Base-by-base conservation (phyloP, 2,888 invertebrate genomes). In the Podotricha telesiphe region DNA sequence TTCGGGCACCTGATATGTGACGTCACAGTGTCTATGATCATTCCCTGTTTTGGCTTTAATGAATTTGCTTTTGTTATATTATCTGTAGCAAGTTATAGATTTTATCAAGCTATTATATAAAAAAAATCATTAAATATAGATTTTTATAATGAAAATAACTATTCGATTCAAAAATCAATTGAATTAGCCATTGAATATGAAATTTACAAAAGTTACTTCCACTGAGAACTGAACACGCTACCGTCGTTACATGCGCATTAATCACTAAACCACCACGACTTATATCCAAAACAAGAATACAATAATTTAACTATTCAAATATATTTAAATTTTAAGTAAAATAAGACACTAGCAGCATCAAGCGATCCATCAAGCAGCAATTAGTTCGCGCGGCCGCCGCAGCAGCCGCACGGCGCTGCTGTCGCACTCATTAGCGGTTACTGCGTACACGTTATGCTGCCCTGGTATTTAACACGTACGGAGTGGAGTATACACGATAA, bases 371-470 rank as follows among this genome's bases (percentile, higher is more conserved):
- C 91, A 90, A 83, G 77, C 76, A 79, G 80, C 80, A 86, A 91
- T 90, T 91, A 88, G 91, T 91, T 88, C 86, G 82, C 85, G 82
- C 82, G 77, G 80, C 79, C 75, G 82, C 89, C 91, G 80, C 91
- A 85, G 76, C 80, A 76, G 82, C 86, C 87, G 82, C 86, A 80
- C 79, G 80, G 86, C 87, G 88, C 89, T 82, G 83, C 86, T 86
- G 89, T 85, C 85, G 88, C 86, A 78, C 88, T 91, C 91, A 91
- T 91, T 91, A 91, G 92, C 78, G 91, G 90, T 89, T 80, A 79
- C 81, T 81, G 73, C 78, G 77, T 77, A 78, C 76, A 75, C 78
- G 75, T 74, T 77, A 80, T 86, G 82, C 77, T 77, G 78, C 80
- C 80, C 83, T 81, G 74, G 78, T 83, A 77, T 78, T 82, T 80